phyloP scores from a whole-genome alignment of 2,113 vertebrate species.

The Aspidoscelis tigris region DNA sequence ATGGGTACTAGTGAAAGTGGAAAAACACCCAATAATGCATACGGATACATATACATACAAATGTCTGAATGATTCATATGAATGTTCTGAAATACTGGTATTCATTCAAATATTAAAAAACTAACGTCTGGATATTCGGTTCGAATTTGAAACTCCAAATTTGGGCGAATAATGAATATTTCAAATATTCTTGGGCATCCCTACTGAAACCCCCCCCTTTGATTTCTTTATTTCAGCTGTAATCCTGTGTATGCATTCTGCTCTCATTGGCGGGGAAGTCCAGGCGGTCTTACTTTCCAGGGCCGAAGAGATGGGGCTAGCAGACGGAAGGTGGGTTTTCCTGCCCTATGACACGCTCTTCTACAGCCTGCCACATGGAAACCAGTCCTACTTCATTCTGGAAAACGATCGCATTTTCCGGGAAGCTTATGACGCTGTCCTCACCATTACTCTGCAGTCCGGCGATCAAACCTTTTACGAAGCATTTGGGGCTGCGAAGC shows the following conservation, averaged over 20 bases:
- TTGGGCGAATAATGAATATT: no score
- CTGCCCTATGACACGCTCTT: conserved; percentile 88
- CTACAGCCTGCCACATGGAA: conserved; percentile 89
- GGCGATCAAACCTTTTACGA: conserved; percentile 86
- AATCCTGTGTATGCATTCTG: conserved; percentile 92
- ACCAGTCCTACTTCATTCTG: conserved; percentile 79
- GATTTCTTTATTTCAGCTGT: conserved; percentile 79
- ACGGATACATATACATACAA: no score
- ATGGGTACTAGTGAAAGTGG: no score
- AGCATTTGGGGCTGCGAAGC: conserved; percentile 77
- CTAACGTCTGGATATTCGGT: no score
- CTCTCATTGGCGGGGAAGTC: conserved; percentile 85
- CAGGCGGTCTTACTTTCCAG: conserved; percentile 83
- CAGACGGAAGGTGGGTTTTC: conserved; percentile 87
- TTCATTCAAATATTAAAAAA: no score
- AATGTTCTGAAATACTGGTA: no score
- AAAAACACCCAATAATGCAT: no score
- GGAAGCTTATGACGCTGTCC: conserved; percentile 88
- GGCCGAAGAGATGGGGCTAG: conserved; percentile 87
- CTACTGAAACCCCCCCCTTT: background rate
- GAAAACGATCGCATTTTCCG: conserved; percentile 79
- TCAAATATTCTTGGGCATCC: no score
- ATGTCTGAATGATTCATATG: no score
- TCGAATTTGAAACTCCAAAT: no score
- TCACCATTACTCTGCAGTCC: conserved; percentile 89